Conservation (phyloP, 2,888 invertebrate species). For the Odontothrips loti region DNA sequence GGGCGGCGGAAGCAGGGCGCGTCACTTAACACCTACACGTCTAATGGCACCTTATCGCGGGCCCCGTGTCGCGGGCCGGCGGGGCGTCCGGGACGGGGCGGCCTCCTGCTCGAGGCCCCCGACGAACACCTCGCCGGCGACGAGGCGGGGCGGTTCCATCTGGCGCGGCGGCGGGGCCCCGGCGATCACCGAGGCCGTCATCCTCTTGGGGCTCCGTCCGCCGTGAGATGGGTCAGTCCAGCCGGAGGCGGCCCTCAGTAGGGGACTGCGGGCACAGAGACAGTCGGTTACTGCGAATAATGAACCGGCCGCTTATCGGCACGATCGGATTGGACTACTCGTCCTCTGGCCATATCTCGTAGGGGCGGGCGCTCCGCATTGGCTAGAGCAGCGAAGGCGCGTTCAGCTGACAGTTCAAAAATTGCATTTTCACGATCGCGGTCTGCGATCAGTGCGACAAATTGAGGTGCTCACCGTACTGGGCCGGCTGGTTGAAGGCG, state of each 20-base stretch:
- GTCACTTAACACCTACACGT: too few relatives aligned
- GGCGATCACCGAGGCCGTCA: neutral
- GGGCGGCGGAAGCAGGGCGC: neutral
- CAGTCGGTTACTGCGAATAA: too few relatives aligned
- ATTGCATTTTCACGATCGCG: too few relatives aligned
- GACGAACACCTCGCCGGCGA: neutral
- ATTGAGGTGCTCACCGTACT: constrained; percentile 4
- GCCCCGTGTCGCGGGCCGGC: constrained; percentile 7
- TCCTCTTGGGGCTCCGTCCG: neutral
- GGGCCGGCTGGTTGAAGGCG: neutral
- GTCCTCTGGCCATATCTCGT: too few relatives aligned
- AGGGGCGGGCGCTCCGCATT: too few relatives aligned
- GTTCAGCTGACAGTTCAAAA: too few relatives aligned
- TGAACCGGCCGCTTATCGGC: too few relatives aligned
- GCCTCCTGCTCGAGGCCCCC: neutral
- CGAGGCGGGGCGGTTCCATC: neutral
- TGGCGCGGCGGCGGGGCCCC: neutral
- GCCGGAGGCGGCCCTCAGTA: neutral
- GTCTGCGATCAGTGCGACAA: too few relatives aligned
- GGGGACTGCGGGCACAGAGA: neutral
- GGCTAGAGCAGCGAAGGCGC: neutral
- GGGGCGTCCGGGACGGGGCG: neutral
- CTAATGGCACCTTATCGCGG: neutral
- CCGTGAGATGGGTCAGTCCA: neutral
- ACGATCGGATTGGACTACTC: too few relatives aligned